Base-by-base conservation (phyloP, 2,888 invertebrate genomes). In the Pachydiplax longipennis region DNA sequence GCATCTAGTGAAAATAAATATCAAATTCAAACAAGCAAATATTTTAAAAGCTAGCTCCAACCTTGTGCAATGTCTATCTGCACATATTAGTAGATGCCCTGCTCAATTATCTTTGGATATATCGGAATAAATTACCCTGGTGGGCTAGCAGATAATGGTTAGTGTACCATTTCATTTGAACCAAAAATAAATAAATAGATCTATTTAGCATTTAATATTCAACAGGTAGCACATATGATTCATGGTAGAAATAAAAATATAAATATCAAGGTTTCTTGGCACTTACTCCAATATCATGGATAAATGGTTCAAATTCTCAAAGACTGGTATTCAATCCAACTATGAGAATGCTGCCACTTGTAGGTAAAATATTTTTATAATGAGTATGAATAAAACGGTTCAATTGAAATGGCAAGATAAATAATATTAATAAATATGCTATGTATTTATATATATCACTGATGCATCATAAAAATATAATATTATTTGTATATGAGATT, bases 381-480 rank as follows among this genome's bases (percentile, higher is more conserved):
- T 65, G 53, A 53, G 37, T 22, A 37, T 18, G 40, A 37, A 61
- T 18, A 83, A 87, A 87, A 61, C 6, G 13, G 4, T 87, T 65
- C 87, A 61, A 61, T 37, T 61, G 40, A 87, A 31, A 65, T 61
- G 61, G 37, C 3, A n/a, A 37, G 22, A 61, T 37, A 87, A 61
- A 87, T 61, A 65, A 61, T 37, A 37, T 6, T 35, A 61, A 87
- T 40, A 87, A 87, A 87, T 87, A 87, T 37, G 61, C 37, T 87
- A 61, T 22, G 61, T 83, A 53, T 18, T 15, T 53, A 53, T 53
- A 8, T 18, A 61, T 37, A 87, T 87, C 35, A 37, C 65, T 22
- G 87, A 87, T 40, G 65, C 61, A 61, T 87, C 87, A 87, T 61
- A 87, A 87, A 87, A 87, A 87, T 87, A 87, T 87, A 87, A 61